A percentile compares a stretch with the other conserved stretches of the same genome.
Conservation (phyloP, 2,113 vertebrate genomes). For the Pao palembangensis region DNA sequence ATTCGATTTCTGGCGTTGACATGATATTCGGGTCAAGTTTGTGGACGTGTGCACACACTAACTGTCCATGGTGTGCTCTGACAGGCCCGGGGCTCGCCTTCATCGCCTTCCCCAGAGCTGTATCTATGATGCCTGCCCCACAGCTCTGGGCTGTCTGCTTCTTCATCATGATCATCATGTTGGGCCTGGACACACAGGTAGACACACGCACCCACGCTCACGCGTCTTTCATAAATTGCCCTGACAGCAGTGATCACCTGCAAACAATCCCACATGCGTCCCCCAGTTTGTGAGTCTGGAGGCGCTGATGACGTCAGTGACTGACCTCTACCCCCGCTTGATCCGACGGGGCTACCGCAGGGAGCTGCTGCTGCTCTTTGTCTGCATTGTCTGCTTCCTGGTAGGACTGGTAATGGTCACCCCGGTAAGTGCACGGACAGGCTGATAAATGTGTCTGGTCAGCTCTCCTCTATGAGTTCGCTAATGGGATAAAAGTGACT, state of each 20-base stretch:
- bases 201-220: neutral
- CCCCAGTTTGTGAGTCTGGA: conserved; percentile 89
- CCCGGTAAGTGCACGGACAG: conserved; percentile 33
- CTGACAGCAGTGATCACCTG: neutral
- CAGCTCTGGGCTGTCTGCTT: conserved; percentile 91
- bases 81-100: conserved; percentile 90
- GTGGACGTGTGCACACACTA: too few species aligned
- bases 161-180: conserved; percentile 93
- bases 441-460: neutral
- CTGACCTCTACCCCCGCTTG: conserved; percentile 83
- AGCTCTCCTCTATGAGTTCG: neutral
- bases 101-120: conserved; percentile 87
- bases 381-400: conserved; percentile 80
- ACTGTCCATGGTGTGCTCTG: neutral
- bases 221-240: neutral
- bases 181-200: conserved; percentile 84
- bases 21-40: too few species aligned
- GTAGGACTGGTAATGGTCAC: conserved; percentile 82
- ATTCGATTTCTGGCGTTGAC: too few species aligned
- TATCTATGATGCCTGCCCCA: conserved; percentile 89
- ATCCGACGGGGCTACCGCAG: conserved; percentile 78
- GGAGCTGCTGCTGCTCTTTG: conserved; percentile 81
- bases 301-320: conserved; percentile 85
- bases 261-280: neutral
- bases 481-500: neutral